Conservation (phyloP, 2,888 invertebrate species). For the Trimorus sp. region DNA sequence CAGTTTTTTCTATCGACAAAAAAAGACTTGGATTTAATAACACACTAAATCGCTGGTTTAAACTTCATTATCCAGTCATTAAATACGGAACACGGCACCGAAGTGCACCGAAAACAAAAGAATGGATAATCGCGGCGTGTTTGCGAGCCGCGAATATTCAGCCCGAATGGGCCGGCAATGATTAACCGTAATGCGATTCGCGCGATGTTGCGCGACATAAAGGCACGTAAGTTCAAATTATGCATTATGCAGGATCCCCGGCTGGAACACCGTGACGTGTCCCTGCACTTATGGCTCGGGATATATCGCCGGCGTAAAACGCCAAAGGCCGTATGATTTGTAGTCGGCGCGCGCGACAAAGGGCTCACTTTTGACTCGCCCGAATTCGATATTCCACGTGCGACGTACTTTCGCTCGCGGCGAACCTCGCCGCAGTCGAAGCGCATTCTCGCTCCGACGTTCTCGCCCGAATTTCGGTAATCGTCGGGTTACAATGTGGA, state of each 20-base stretch:
- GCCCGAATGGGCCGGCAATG: constrained; percentile 28
- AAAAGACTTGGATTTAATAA: too few species aligned
- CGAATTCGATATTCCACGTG: too few species aligned
- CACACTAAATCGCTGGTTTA: neutral
- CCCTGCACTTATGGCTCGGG: constrained; percentile 39
- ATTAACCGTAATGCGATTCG: constrained; percentile 48
- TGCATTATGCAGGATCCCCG: constrained; percentile 45
- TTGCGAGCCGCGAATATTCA: constrained; percentile 36
- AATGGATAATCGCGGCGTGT: constrained; percentile 25
- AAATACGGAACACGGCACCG: constrained; percentile 17
- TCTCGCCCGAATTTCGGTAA: too few species aligned
- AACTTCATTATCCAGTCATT: constrained; percentile 21
- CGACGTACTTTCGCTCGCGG: too few species aligned
- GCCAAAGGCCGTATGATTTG: constrained; percentile 28
- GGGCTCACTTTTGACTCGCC: neutral
- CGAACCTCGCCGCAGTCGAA: too few species aligned
- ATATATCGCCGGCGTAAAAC: constrained; percentile 30
- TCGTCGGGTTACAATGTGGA: too few species aligned
- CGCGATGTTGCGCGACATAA: constrained; percentile 35
- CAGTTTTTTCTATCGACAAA: too few species aligned
- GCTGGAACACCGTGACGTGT: constrained; percentile 36
- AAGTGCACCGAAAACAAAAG: constrained; percentile 31
- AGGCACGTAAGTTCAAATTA: constrained; percentile 46
- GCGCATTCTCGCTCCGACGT: too few species aligned
- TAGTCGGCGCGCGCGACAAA: constrained; percentile 25